Base-by-base conservation (phyloP, 2,888 invertebrate species). In the Heliothis peltigera region DNA sequence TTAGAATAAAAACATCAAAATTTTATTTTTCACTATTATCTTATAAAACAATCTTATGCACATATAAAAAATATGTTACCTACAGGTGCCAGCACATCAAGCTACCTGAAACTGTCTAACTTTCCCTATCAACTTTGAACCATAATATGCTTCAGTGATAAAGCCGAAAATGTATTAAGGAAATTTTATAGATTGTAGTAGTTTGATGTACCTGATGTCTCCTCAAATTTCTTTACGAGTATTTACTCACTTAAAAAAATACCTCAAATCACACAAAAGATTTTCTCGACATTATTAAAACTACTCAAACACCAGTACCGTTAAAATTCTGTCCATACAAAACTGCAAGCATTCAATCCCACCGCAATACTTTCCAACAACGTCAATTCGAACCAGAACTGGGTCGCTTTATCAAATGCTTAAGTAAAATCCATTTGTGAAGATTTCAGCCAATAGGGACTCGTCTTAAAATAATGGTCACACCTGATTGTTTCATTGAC, bases 401-500 rank as follows among this genome's bases (percentile, higher is more conserved):
- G 42, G 68, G 59, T 70, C 66, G 64, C 43, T 65, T 63, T 68
- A 68, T 61, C 61, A 71, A 65, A 78, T 1, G 73, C 53, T 35
- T 35, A 35, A 61, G 59, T 68, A 61, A 71, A 74, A 72, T 65
- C 63, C 72, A 68, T 72, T 64, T 56, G 58, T 12, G 15, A 35
- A 55, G 60, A 61, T 71, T 74, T 60, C 62, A 75, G 62, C 62
- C 59, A 58, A 59, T 65, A 17, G 48, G 61, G 64, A 59, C 49
- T 49, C 17, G 56, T 28, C 44, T 83, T 77, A 76, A 66, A 77
- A 39, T 79, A 82, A 83, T 71, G 76, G 77, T 66, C 76, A 73
- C 84, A 77, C 67, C 79, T 86, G 78, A 86, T 81, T 87, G 83
- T 87, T 88, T 88, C 86, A 89, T 86, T 86, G 83, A 82, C 83